Percentiles rank a stretch among this genome's conserved stretches.
Evolutionary conservation across 2,113 vertebrate species (phyloP).

Genomic region (Regulus satrapa): DNA sequence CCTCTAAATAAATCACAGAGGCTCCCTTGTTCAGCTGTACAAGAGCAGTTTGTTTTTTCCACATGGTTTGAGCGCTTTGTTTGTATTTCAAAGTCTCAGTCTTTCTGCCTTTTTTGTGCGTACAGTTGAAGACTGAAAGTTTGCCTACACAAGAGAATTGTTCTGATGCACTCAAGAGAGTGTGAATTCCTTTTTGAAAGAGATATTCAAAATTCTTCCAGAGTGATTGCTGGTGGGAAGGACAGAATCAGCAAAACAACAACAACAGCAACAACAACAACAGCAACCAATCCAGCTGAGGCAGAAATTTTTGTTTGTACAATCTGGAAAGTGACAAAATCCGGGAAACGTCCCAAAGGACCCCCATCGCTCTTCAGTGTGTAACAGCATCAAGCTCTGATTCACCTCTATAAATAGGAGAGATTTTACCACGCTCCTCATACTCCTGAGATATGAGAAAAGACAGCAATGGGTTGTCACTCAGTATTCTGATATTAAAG

Average conservation of each 20-base stretch:
- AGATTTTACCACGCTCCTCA: background rate
- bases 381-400: background rate
- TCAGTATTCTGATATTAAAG: background rate
- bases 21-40: constrained; percentile 12
- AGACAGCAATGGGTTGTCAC: background rate
- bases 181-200: constrained; percentile 21
- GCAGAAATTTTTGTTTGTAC: constrained; percentile 16
- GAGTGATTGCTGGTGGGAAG: background rate
- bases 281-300: background rate
- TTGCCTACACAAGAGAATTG: constrained; percentile 25
- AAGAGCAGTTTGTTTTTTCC: constrained; percentile 30
- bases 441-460: background rate
- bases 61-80: background rate
- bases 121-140: background rate
- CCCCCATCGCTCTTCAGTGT: background rate
- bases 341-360: background rate
- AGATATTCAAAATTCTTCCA: background rate
- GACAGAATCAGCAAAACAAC: constrained; percentile 13
- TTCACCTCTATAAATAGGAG: background rate
- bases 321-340: background rate
- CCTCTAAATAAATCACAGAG: background rate
- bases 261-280: background rate
- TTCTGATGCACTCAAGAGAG: background rate
- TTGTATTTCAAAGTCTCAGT: background rate
- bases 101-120: background rate